These are phyloP conservation scores for Acheta domesticus DNA, from an alignment of 2,888 invertebrate genomes.

Conservation along the genomic window DNA sequence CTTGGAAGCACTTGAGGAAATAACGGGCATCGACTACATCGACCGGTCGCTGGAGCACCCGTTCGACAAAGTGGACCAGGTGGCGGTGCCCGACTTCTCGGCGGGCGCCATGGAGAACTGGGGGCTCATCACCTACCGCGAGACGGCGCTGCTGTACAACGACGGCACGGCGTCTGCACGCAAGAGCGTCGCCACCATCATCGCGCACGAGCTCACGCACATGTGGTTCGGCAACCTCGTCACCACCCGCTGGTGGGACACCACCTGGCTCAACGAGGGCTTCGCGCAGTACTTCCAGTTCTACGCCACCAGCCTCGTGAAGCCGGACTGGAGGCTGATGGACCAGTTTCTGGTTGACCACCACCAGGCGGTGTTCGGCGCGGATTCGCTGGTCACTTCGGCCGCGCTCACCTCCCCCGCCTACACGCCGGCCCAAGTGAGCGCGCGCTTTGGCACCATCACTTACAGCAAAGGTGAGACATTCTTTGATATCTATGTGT, in stretches of 20 bases:
- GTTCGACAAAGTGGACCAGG: slow-evolving; percentile 51
- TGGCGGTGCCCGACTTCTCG: slow-evolving; percentile 41
- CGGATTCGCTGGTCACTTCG: slow-evolving; percentile 51
- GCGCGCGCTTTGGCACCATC: slow-evolving; percentile 26
- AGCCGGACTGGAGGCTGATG: slow-evolving; percentile 49
- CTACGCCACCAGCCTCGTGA: slow-evolving; percentile 35
- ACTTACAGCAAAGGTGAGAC: slow-evolving; percentile 31
- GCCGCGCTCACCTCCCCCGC: slow-evolving; percentile 44
- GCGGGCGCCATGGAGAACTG: slow-evolving; percentile 61
- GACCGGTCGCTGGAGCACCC: slow-evolving; percentile 40
- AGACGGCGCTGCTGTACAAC: neutral
- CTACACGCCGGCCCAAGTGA: slow-evolving; percentile 35
- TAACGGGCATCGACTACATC: slow-evolving; percentile 37
- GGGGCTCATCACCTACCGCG: slow-evolving; percentile 60
- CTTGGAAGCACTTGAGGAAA: neutral
- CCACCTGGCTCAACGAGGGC: slow-evolving; percentile 52
- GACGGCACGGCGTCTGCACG: slow-evolving; percentile 5
- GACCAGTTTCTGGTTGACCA: slow-evolving; percentile 50
- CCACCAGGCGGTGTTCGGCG: slow-evolving; percentile 47
- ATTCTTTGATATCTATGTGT: too few species aligned
- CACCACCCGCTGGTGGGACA: slow-evolving; percentile 47
- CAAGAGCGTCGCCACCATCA: slow-evolving; percentile 40
- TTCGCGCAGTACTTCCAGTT: slow-evolving; percentile 56
- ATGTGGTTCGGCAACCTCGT: slow-evolving; percentile 54
- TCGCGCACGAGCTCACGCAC: slow-evolving; percentile 57